A percentile compares a stretch with the other conserved stretches of the same genome.
These are phyloP conservation scores for Smithornis capensis DNA, from an alignment of 2,113 vertebrate genomes.

Conservation along the genomic window DNA sequence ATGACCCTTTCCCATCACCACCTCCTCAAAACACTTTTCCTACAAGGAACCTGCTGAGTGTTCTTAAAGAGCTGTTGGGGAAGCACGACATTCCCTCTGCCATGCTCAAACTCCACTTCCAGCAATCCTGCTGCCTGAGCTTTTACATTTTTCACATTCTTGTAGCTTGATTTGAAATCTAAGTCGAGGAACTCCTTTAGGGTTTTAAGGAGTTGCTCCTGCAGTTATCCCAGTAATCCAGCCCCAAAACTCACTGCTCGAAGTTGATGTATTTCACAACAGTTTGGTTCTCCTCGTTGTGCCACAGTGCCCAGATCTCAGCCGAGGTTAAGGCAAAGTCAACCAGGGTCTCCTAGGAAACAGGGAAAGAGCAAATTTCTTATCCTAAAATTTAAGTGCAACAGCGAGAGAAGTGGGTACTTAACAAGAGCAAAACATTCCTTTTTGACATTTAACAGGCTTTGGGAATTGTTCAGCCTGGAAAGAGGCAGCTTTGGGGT, in stretches of 20 bases:
- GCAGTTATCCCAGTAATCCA: not conserved
- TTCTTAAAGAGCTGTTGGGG: not conserved
- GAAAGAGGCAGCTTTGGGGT: not conserved
- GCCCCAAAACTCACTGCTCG: conserved; percentile 81
- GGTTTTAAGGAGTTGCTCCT: not conserved
- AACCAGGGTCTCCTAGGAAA: conserved; percentile 84
- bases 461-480: not conserved
- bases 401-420: not conserved
- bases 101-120: fast-evolving
- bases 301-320: conserved; percentile 93
- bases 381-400: not conserved
- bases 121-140: not conserved
- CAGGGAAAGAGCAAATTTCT: not conserved
- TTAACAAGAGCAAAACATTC: not conserved
- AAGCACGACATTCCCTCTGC: not conserved
- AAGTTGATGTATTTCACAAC: conserved; percentile 93
- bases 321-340: conserved; percentile 90
- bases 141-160: not conserved
- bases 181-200: not conserved
- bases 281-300: conserved; percentile 86
- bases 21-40: not conserved
- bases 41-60: not conserved
- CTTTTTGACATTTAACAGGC: fast-evolving
- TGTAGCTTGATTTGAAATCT: not conserved
- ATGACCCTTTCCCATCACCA: not conserved